Conservation (phyloP, 2,113 vertebrate genomes). For the Vulpes ferrilata region DNA sequence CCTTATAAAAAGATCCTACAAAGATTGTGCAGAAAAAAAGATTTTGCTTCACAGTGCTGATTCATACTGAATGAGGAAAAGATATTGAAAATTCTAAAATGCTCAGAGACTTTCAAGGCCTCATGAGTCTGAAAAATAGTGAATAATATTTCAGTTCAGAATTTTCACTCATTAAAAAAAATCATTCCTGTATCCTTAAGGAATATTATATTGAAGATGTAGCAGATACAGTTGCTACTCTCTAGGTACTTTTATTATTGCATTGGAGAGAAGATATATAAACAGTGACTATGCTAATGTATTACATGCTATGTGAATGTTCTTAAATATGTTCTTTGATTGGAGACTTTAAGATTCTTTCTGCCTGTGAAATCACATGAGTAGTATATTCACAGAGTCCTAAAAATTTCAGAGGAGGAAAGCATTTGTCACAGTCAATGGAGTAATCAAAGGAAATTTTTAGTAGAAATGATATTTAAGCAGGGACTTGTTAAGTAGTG, state of each 20-base stretch:
- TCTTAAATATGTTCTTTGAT: not conserved
- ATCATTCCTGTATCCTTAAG: not conserved
- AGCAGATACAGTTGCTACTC: not conserved
- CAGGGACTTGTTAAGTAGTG: not conserved
- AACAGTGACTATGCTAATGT: not conserved
- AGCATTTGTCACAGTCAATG: not conserved
- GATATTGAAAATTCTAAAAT: not conserved
- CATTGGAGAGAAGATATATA: not conserved
- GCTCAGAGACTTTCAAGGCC: not conserved
- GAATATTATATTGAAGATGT: not conserved
- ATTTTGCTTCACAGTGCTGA: not conserved
- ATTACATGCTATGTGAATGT: not conserved
- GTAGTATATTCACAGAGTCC: not conserved
- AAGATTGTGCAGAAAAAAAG: not conserved
- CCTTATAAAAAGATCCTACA: not conserved
- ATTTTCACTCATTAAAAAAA: not conserved
- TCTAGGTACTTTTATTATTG: not conserved
- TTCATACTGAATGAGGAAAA: not conserved
- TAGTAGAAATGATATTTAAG: not conserved
- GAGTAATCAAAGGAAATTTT: not conserved
- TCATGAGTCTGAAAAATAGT: not conserved
- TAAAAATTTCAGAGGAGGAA: not conserved
- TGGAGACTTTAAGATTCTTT: slow-evolving; percentile 18
- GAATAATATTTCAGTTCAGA: not conserved
- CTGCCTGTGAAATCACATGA: not conserved